Conservation (phyloP, 2,888 invertebrate genomes). For the Tenthredo distinguenda region DNA sequence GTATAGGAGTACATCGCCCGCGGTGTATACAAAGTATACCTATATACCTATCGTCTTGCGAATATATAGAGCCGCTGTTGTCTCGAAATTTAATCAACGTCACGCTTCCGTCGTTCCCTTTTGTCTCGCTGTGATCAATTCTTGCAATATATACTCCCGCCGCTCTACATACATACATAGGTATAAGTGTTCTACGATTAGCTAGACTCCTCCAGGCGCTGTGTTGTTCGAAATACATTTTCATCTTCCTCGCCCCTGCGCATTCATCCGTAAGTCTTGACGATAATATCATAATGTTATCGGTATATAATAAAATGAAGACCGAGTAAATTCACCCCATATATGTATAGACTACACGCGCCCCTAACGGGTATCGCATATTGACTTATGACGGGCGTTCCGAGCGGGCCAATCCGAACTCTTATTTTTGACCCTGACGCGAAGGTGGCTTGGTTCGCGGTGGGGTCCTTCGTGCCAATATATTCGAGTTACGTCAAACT, state of each 20-base stretch:
- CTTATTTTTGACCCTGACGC: neutral
- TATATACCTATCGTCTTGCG: neutral
- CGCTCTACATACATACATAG: too few species aligned
- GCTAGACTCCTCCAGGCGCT: neutral
- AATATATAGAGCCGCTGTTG: neutral
- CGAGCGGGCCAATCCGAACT: neutral
- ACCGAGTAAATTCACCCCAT: neutral
- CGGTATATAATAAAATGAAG: neutral
- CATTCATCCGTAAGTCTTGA: constrained; percentile 16
- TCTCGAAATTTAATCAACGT: constrained; percentile 12
- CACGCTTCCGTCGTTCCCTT: neutral
- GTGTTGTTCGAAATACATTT: neutral
- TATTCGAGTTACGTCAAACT: neutral
- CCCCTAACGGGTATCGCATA: neutral
- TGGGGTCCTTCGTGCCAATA: neutral
- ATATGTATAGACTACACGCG: neutral
- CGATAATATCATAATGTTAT: neutral
- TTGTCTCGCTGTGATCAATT: constrained; percentile 10
- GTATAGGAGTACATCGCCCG: neutral
- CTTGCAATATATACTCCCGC: too few species aligned
- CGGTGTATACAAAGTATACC: too few species aligned
- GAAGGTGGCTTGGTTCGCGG: neutral
- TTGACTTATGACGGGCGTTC: neutral
- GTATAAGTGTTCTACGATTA: neutral
- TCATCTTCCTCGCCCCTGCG: neutral